A percentile compares a stretch with the other conserved stretches of the same genome.
phyloP scores from a whole-genome alignment of 2,888 invertebrate species.

The Siphonodentalium dalli region DNA sequence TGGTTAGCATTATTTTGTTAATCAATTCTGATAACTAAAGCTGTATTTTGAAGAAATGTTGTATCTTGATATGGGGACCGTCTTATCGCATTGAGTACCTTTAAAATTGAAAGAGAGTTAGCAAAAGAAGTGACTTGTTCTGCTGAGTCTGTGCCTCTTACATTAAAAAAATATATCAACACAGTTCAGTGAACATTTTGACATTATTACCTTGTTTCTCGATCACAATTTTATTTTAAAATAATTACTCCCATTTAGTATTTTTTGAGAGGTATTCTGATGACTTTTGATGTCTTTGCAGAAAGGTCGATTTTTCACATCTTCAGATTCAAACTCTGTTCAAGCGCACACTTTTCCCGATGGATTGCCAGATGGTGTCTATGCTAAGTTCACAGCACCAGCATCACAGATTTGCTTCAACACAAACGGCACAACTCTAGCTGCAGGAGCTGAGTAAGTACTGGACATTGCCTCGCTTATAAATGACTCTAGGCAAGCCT shows the following conservation, averaged over 20 bases:
- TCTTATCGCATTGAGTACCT: no score
- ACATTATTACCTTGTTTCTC: not conserved
- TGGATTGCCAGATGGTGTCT: constrained; percentile 81
- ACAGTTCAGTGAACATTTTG: not conserved
- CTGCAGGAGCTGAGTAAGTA: constrained; percentile 72
- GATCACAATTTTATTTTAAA: not conserved
- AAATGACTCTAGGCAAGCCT: no score
- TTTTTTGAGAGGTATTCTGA: no score
- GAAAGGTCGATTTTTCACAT: constrained; percentile 75
- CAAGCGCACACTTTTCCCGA: constrained; percentile 82
- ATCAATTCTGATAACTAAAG: no score
- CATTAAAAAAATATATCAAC: no score
- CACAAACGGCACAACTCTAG: constrained; percentile 73
- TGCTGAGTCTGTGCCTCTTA: no score
- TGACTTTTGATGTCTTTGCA: constrained; percentile 46
- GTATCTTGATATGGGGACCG: no score
- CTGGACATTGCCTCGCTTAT: no score
- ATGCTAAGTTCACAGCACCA: constrained; percentile 86
- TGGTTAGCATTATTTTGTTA: no score
- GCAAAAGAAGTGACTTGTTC: no score
- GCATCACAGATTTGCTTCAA: constrained; percentile 81
- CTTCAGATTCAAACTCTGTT: constrained; percentile 84
- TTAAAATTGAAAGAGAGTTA: no score
- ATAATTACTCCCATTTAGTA: not conserved
- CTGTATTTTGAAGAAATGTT: no score